phyloP scores from a whole-genome alignment of 2,888 invertebrate genomes.

The Tenthredo notha region DNA sequence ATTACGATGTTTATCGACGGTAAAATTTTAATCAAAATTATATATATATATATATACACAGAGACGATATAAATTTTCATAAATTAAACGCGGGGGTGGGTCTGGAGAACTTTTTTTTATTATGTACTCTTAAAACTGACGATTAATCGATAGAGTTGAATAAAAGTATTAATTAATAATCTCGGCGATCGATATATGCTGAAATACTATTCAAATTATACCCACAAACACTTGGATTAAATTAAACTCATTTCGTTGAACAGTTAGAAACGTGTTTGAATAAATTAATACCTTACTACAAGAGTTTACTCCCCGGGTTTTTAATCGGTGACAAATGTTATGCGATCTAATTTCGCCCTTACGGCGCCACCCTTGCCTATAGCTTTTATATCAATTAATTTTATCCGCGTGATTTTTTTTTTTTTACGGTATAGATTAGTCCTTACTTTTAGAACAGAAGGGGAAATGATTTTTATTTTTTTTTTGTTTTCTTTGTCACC shows the following conservation, averaged over 20 bases:
- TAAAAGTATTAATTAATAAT: not conserved
- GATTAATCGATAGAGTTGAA: not conserved
- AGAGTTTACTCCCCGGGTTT: not conserved
- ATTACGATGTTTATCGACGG: not conserved
- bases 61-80: not conserved
- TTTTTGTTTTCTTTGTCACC: not conserved
- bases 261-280: conserved; percentile 22
- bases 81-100: not conserved
- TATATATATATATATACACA: not conserved
- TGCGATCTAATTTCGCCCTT: not conserved
- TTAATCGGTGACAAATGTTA: conserved; percentile 37
- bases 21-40: conserved; percentile 17
- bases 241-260: not conserved
- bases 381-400: not conserved
- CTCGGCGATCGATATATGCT: not conserved
- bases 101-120: not conserved
- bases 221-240: not conserved
- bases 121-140: not conserved
- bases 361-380: not conserved
- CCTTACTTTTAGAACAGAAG: not conserved
- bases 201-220: not conserved
- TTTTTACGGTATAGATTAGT: not conserved
- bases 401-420: not conserved
- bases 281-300: conserved; percentile 1
- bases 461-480: not conserved